phyloP scores from a whole-genome alignment of 1,140 invertebrate genomes.

The Bradysia coprophila region DNA sequence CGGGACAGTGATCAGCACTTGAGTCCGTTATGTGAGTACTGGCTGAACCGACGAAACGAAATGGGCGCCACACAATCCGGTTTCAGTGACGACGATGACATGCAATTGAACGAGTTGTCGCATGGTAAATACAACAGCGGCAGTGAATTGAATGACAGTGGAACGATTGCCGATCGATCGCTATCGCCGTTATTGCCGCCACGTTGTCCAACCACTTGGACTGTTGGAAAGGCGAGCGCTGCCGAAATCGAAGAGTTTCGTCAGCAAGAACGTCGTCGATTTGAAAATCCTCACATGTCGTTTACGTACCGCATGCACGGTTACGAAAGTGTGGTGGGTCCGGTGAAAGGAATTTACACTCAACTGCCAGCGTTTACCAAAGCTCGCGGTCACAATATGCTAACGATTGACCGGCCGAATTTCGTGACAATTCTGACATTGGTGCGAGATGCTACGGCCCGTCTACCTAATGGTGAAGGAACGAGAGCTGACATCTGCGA shows the following conservation, averaged over 20 bases:
- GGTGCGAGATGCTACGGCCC: conserved; percentile 78
- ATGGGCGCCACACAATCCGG: conserved; percentile 10
- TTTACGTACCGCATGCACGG: conserved; percentile 73
- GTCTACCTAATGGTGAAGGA: conserved; percentile 86
- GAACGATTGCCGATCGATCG: background rate
- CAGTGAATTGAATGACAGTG: background rate
- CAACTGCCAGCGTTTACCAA: conserved; percentile 28
- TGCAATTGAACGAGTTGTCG: too few relatives aligned
- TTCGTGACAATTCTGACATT: conserved; percentile 82
- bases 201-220: conserved; percentile 53
- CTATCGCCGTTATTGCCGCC: conserved; percentile 32
- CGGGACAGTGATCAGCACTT: conserved; percentile 73
- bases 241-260: conserved; percentile 65
- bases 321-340: conserved; percentile 75
- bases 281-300: conserved; percentile 66
- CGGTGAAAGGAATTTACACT: conserved; percentile 71
- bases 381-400: conserved; percentile 63
- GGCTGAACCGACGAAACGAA: conserved; percentile 42
- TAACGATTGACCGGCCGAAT: conserved; percentile 68
- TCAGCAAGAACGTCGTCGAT: conserved; percentile 45
- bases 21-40: conserved; percentile 49
- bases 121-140: background rate
- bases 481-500: conserved; percentile 64
- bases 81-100: too few relatives aligned
- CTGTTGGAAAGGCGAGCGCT: conserved; percentile 53